Conservation (phyloP, 2,888 invertebrate species). For the Euclidia mi region DNA sequence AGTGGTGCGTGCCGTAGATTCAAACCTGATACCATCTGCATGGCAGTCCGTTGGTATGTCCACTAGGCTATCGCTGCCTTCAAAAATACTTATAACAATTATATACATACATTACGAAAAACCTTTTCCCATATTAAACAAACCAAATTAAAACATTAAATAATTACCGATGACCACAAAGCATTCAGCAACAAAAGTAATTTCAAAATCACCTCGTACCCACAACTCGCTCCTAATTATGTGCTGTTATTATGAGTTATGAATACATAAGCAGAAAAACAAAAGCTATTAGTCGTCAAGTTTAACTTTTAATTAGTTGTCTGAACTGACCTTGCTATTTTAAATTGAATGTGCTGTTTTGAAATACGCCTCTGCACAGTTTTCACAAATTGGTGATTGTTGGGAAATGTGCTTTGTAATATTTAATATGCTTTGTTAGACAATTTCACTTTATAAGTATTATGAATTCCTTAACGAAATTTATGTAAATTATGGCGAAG, state of each 20-base stretch:
- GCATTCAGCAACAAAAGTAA: not conserved
- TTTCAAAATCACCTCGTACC: constrained; percentile 30
- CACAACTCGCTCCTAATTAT: constrained; percentile 54
- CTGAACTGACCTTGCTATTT: constrained; percentile 46
- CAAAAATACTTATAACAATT: too few species aligned
- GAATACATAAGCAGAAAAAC: constrained; percentile 71
- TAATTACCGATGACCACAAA: not conserved
- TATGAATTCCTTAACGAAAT: too few species aligned
- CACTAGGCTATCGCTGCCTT: too few species aligned
- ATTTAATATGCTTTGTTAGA: too few species aligned
- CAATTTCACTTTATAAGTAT: too few species aligned
- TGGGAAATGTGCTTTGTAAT: not conserved
- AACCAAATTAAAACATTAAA: too few species aligned
- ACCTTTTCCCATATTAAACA: too few species aligned
- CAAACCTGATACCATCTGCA: too few species aligned
- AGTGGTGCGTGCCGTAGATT: too few species aligned
- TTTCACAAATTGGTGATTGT: constrained; percentile 3
- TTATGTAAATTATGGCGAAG: too few species aligned
- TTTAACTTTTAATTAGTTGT: constrained; percentile 74
- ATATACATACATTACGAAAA: too few species aligned
- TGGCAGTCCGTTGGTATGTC: too few species aligned
- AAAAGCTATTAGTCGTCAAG: constrained; percentile 68
- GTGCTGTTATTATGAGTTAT: constrained; percentile 62
- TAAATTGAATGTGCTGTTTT: constrained; percentile 15
- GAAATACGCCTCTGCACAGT: constrained; percentile 7